A percentile compares a stretch with the other conserved stretches of the same genome.
phyloP scores from a whole-genome alignment of 2,797 vertebrate species.

The Rhabdophis nuchalis region DNA sequence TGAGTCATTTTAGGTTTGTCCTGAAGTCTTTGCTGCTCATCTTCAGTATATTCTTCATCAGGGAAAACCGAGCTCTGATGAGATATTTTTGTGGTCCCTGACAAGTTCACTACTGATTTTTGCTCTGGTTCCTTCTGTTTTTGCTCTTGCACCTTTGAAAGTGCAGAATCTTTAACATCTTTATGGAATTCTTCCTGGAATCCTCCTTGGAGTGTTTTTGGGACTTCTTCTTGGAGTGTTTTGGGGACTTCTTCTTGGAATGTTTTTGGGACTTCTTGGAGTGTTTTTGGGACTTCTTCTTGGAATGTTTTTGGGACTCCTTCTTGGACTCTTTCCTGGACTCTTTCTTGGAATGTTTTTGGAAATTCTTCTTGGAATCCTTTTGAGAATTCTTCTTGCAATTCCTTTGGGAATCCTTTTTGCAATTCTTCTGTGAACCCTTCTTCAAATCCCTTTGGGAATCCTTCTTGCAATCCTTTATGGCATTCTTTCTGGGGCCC shows the following conservation, averaged over 20 bases:
- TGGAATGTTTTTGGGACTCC: not conserved
- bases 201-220: not conserved
- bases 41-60: not conserved
- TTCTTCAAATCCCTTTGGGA: not conserved
- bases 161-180: not conserved
- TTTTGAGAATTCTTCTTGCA: not conserved
- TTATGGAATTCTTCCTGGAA: not conserved
- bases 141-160: not conserved
- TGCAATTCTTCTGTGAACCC: not conserved
- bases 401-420: not conserved
- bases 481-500: not conserved
- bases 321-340: not conserved
- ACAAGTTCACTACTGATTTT: not conserved
- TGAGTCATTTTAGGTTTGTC: fast-evolving
- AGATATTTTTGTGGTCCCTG: not conserved
- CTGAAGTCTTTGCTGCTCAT: not conserved
- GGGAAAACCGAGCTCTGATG: not conserved
- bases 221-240: not conserved
- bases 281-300: not conserved
- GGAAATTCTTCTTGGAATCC: too few species aligned
- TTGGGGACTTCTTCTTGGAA: not conserved
- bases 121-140: not conserved
- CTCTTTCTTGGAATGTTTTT: not conserved
- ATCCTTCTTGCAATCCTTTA: not conserved
- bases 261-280: not conserved